These are phyloP conservation scores for Eurytoma adleriae DNA, from an alignment of 2,888 invertebrate genomes.

Conservation along the genomic window DNA sequence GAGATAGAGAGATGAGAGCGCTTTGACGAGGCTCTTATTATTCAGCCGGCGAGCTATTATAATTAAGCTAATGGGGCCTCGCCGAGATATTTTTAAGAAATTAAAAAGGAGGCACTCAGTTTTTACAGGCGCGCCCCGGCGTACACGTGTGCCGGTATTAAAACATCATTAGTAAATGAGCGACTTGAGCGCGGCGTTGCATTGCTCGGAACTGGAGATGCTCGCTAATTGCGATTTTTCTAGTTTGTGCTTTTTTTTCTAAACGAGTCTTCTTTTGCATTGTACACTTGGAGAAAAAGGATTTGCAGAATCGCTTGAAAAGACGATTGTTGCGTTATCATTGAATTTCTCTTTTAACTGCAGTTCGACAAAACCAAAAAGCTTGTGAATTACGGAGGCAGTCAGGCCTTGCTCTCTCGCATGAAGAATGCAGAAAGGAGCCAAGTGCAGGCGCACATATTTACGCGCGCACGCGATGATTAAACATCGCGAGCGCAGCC, in stretches of 20 bases:
- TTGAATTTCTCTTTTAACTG: background rate
- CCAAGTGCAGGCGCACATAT: too few relatives aligned
- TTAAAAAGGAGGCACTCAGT: background rate
- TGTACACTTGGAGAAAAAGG: background rate
- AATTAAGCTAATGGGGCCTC: constrained; percentile 47
- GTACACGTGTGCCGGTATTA: background rate
- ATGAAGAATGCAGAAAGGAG: too few relatives aligned
- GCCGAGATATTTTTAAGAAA: constrained; percentile 5
- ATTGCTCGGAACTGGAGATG: too few relatives aligned
- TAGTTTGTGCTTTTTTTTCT: background rate
- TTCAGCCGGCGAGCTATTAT: background rate
- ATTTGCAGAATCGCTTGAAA: too few relatives aligned
- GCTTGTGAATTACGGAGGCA: too few relatives aligned
- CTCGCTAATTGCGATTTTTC: background rate
- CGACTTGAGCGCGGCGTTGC: background rate
- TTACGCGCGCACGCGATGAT: too few relatives aligned
- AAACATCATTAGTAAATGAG: constrained; percentile 45
- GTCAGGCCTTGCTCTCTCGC: too few relatives aligned
- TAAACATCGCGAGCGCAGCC: too few relatives aligned
- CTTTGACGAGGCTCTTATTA: constrained; percentile 5
- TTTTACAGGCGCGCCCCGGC: background rate
- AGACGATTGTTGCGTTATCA: background rate
- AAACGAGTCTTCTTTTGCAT: too few relatives aligned
- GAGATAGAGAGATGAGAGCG: background rate
- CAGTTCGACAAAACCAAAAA: too few relatives aligned